These are phyloP conservation scores for Platyscapa corneri DNA, from an alignment of 1,140 invertebrate species.

Conservation along the genomic window DNA sequence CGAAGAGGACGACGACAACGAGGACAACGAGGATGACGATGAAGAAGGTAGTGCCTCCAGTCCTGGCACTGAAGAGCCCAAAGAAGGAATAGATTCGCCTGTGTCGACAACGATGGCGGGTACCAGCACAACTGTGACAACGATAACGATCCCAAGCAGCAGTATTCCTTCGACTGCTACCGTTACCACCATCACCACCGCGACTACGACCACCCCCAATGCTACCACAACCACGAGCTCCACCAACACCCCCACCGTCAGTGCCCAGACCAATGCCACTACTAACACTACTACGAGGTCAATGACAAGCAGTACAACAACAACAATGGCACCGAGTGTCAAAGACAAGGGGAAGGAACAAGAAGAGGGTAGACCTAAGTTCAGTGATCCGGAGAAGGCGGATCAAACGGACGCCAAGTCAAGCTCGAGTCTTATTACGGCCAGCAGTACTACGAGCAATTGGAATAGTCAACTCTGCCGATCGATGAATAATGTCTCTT, in stretches of 20 bases:
- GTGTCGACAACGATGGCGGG: conserved; percentile 48
- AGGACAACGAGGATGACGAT: conserved; percentile 56
- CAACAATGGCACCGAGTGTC: background rate
- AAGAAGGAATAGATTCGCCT: conserved; percentile 38
- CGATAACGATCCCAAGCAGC: no score
- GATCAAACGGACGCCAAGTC: conserved; percentile 53
- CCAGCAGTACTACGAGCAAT: conserved; percentile 55
- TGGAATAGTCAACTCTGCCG: conserved; percentile 65
- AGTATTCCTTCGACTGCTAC: background rate
- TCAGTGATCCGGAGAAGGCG: conserved; percentile 54
- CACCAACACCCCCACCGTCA: background rate
- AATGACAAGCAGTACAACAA: background rate
- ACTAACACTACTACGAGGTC: background rate
- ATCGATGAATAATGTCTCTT: conserved; percentile 67
- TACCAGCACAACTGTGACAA: conserved; percentile 46
- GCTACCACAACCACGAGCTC: background rate
- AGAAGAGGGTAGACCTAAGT: conserved; percentile 49
- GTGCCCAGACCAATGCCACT: background rate
- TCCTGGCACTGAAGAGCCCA: conserved; percentile 27
- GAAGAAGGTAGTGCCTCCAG: conserved; percentile 45
- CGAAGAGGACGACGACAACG: conserved; percentile 54
- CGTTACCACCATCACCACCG: background rate
- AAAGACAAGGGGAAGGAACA: conserved; percentile 50
- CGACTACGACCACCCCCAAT: background rate
- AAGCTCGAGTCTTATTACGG: conserved; percentile 50